Base-by-base conservation (phyloP, 2,797 vertebrate species). In the Lepilemur septentrionalis region DNA sequence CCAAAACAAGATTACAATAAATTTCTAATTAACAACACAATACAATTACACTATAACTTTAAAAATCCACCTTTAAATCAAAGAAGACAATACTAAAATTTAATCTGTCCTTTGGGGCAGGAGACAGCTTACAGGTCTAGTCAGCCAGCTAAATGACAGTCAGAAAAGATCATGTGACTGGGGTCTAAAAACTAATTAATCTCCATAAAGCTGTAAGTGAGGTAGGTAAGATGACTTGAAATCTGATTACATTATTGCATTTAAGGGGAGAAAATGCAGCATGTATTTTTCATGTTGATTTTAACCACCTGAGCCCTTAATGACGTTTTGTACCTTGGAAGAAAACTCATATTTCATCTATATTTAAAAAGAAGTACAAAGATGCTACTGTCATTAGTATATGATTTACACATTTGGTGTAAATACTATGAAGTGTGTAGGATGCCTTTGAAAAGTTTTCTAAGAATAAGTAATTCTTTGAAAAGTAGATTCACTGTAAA, bases 231-330 rank as follows among this genome's bases (percentile, higher is more conserved):
- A 99, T 99, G 99, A 99, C 99, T 99, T 98, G 98, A 99, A 99
- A 99, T 99, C 99, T 99, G 99, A 99, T 99, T 99, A 99, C 99
- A 98, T 98, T 98, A 98, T 98, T 98, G 98, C 98, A 99, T 99
- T 99, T 99, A 98, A 99, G 97, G 93, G 98, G 98, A 97, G 98
- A 99, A 99, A 99, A 98, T 98, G 98, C 98, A 97, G 98, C 98
- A 98, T 99, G 98, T 99, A 99, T 99, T 99, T 99, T 99, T 99
- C 98, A 99, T 99, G 99, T 99, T 99, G 99, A 99, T 99, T 99
- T 99, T 98, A 99, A 99, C 99, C 99, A 99, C 99, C 99, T 99
- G 99, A 99, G 99, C 99, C 99, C 99, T 98, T 98, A 98, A 99
- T 98, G 98, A 98, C 97, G 97, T 99, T 99, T 98, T 97, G 97